phyloP scores from a whole-genome alignment of 2,888 invertebrate species.

The Phaonia tiefii region DNA sequence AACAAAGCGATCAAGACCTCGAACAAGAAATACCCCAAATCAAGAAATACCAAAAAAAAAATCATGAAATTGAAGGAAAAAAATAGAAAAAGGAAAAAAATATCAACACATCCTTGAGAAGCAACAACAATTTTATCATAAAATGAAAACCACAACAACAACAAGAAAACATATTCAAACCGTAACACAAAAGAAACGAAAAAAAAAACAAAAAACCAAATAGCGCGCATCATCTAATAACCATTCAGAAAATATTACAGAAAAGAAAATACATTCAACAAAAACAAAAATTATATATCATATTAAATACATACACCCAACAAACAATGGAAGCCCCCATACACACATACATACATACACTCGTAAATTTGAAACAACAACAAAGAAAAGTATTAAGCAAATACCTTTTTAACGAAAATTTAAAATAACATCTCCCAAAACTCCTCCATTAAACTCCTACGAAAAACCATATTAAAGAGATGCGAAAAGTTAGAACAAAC shows the following conservation, averaged over 20 bases:
- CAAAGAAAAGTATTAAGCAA: conserved; percentile 59
- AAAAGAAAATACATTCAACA: conserved; percentile 36
- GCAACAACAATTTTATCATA: conserved; percentile 53
- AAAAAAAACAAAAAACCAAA: conserved; percentile 44
- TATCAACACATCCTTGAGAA: conserved; percentile 60
- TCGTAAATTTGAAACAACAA: conserved; percentile 41
- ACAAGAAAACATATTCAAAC: not conserved
- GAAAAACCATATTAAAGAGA: not conserved
- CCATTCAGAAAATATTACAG: conserved; percentile 58
- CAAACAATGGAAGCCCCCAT: not conserved
- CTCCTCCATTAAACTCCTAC: conserved; percentile 20
- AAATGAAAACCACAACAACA: conserved; percentile 58
- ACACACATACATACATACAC: conserved; percentile 30
- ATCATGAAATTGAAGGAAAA: conserved; percentile 61
- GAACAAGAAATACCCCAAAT: conserved; percentile 60
- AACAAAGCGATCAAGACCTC: conserved; percentile 47
- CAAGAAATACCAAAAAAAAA: conserved; percentile 37
- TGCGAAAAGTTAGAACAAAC: conserved; percentile 8
- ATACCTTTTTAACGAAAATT: conserved; percentile 52
- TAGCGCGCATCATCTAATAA: conserved; percentile 75
- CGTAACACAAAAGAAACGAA: no score
- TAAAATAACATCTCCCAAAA: conserved; percentile 21
- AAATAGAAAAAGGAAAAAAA: conserved; percentile 42
- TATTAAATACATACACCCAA: conserved; percentile 53
- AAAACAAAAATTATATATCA: conserved; percentile 51